phyloP scores from a whole-genome alignment of 2,888 invertebrate species.

The Troides oblongomaculatus region DNA sequence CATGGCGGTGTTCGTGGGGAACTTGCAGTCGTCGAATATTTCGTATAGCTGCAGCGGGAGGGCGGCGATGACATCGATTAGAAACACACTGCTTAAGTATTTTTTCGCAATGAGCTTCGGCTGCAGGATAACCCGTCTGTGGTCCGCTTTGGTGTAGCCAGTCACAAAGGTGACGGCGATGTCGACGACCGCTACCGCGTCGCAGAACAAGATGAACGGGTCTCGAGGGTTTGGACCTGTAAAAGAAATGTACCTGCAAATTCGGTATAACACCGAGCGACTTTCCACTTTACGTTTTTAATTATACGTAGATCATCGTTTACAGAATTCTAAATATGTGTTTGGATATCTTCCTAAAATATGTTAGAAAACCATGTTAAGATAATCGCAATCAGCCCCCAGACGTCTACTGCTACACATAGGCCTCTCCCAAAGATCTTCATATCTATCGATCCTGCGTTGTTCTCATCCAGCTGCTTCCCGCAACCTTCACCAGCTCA shows the following conservation, averaged over 20 bases:
- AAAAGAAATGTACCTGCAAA: constrained; percentile 11
- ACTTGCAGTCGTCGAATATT: constrained; percentile 41
- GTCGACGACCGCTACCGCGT: constrained; percentile 48
- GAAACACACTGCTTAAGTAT: constrained; percentile 45
- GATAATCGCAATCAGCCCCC: too few species aligned
- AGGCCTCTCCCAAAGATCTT: too few species aligned
- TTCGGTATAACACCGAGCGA: too few species aligned
- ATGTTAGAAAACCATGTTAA: too few species aligned
- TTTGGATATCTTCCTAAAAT: too few species aligned
- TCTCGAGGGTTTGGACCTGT: constrained; percentile 50
- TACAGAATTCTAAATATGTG: too few species aligned
- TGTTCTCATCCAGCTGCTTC: too few species aligned
- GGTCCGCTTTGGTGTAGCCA: constrained; percentile 53
- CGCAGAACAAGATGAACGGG: constrained; percentile 46
- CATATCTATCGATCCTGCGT: too few species aligned
- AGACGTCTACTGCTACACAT: too few species aligned
- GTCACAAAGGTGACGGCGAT: constrained; percentile 52
- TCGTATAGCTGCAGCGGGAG: constrained; percentile 51
- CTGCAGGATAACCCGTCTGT: constrained; percentile 48
- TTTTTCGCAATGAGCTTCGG: constrained; percentile 46
- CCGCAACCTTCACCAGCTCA: too few species aligned
- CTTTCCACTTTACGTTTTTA: too few species aligned
- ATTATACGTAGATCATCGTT: too few species aligned
- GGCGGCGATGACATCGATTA: constrained; percentile 46
- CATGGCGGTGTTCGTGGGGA: constrained; percentile 51